phyloP scores from a whole-genome alignment of 2,113 vertebrate species.

The Bubo scandiacus region DNA sequence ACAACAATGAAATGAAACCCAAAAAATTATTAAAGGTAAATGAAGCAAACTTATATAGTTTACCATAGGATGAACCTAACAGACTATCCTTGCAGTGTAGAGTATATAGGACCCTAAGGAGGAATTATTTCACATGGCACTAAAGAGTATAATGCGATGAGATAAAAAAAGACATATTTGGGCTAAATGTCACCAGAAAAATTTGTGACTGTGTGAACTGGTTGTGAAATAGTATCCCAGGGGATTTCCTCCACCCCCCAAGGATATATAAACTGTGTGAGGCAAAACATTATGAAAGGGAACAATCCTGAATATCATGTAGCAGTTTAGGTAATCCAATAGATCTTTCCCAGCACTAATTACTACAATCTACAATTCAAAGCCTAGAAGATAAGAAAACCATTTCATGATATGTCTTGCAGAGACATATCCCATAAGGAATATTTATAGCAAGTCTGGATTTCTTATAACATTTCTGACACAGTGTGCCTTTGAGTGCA shows the following conservation, averaged over 20 bases:
- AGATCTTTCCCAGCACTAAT: background rate
- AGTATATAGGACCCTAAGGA: background rate
- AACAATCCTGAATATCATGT: background rate
- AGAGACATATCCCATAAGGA: background rate
- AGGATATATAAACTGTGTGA: background rate
- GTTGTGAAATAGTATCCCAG: slow-evolving; percentile 1
- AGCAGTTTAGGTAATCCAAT: background rate
- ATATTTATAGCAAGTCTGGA: background rate
- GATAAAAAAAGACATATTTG: background rate
- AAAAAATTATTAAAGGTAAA: background rate
- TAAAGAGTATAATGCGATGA: background rate
- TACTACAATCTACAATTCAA: slow-evolving; percentile 4
- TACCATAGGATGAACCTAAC: background rate
- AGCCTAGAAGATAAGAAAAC: background rate
- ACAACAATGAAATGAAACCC: too few species aligned
- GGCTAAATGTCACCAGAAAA: background rate
- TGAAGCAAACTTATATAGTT: background rate
- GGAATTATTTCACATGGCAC: background rate
- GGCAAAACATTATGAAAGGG: background rate
- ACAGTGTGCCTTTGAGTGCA: background rate
- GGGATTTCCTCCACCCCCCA: background rate
- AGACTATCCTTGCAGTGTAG: background rate
- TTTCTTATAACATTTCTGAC: background rate
- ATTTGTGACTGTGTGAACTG: background rate
- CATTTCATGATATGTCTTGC: background rate